Percentiles rank a stretch among this genome's conserved stretches.
These are phyloP conservation scores for Solenopsis invicta DNA, from an alignment of 1,140 invertebrate genomes.

Conservation along the genomic window DNA sequence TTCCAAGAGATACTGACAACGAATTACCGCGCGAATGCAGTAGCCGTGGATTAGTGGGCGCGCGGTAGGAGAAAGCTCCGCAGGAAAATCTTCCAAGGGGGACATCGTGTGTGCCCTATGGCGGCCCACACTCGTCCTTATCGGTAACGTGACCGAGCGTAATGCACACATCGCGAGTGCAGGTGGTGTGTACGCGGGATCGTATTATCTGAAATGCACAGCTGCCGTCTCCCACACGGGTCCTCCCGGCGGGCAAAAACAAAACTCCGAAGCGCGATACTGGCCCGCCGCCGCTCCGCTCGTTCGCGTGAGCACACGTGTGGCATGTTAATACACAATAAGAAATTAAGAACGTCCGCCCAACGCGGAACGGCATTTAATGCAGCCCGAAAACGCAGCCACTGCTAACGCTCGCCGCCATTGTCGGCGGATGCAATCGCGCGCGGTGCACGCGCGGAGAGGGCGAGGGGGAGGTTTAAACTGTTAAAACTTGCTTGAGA, in stretches of 20 bases:
- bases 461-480: neutral
- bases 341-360: slow-evolving; percentile 82
- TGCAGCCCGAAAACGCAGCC: slow-evolving; percentile 45
- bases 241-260: slow-evolving; percentile 73
- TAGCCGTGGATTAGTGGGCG: neutral
- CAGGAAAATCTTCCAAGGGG: slow-evolving; percentile 30
- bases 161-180: slow-evolving; percentile 73
- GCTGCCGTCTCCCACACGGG: slow-evolving; percentile 83
- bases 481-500: slow-evolving; percentile 67
- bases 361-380: slow-evolving; percentile 34
- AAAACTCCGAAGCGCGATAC: slow-evolving; percentile 81
- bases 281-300: slow-evolving; percentile 36
- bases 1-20: neutral
- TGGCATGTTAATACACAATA: slow-evolving; percentile 85
- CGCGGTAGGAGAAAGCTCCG: neutral
- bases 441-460: slow-evolving; percentile 6
- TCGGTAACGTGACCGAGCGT: slow-evolving; percentile 78
- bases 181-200: slow-evolving; percentile 69
- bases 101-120: slow-evolving; percentile 32
- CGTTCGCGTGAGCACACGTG: slow-evolving; percentile 83
- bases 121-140: slow-evolving; percentile 54
- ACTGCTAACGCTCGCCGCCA: slow-evolving; percentile 29
- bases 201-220: slow-evolving; percentile 82
- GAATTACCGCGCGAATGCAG: neutral
- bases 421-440: slow-evolving; percentile 53